phyloP scores from a whole-genome alignment of 2,888 invertebrate species.

The Spisula subtruncata region DNA sequence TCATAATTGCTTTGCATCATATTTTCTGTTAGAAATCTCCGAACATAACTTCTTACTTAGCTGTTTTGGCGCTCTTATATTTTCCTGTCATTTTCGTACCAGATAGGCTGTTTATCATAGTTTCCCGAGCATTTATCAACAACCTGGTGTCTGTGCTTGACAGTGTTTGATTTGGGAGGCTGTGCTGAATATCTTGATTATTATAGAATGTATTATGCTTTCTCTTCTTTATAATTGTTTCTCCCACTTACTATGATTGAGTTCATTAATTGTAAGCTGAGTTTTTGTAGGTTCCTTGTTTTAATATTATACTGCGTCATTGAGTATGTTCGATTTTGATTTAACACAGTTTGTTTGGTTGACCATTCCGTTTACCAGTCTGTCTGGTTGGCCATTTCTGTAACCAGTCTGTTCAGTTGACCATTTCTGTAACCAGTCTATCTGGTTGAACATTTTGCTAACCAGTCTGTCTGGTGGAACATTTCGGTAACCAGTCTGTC shows the following conservation, averaged over 20 bases:
- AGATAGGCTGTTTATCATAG: constrained; percentile 18
- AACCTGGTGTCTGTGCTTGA: constrained; percentile 20
- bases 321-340: not conserved
- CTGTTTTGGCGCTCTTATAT: constrained; percentile 29
- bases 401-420: too few species aligned
- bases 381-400: not conserved
- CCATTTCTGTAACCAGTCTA: too few species aligned
- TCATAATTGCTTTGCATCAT: constrained; percentile 58
- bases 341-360: too few species aligned
- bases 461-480: too few species aligned
- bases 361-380: not conserved
- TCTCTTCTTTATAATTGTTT: constrained; percentile 7
- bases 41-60: constrained; percentile 62
- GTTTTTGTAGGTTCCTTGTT: not conserved
- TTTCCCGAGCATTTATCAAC: constrained; percentile 30
- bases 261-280: not conserved
- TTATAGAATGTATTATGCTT: constrained; percentile 22
- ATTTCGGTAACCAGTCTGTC: too few species aligned
- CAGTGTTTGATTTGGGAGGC: constrained; percentile 36
- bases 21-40: constrained; percentile 45
- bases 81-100: constrained; percentile 36
- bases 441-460: too few species aligned
- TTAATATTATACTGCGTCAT: not conserved
- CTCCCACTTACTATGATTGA: constrained; percentile 14
- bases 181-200: constrained; percentile 33